Evolutionary conservation across 1,140 invertebrate genomes (phyloP).

Genomic region (Centruroides sculpturatus): DNA sequence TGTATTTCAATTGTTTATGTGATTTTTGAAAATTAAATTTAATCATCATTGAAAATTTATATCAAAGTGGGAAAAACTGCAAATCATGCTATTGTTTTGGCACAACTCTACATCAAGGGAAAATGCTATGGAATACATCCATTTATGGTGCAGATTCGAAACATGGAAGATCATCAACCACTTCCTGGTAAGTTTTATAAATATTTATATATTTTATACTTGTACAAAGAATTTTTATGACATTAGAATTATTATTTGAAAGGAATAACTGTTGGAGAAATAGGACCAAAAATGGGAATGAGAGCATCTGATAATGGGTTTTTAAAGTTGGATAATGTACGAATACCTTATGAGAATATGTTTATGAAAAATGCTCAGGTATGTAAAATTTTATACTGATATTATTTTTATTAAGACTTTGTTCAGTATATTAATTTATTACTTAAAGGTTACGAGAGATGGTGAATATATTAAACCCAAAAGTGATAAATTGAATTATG

Average conservation of each 20-base stretch:
- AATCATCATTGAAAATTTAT: neutral
- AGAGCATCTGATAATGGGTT: constrained; percentile 83
- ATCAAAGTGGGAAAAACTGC: constrained; percentile 72
- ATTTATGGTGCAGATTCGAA: constrained; percentile 79
- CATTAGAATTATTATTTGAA: constrained; percentile 8
- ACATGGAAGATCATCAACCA: constrained; percentile 71
- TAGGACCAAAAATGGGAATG: constrained; percentile 83
- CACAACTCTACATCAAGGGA: constrained; percentile 72
- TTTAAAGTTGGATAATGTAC: constrained; percentile 51
- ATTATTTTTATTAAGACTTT: too few relatives aligned
- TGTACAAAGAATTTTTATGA: neutral
- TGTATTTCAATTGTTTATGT: constrained; percentile 20
- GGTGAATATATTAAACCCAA: constrained; percentile 74
- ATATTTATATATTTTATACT: neutral
- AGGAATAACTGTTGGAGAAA: constrained; percentile 84
- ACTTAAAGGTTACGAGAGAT: constrained; percentile 43
- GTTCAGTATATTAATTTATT: neutral
- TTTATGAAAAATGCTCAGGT: constrained; percentile 84
- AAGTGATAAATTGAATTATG: constrained; percentile 75
- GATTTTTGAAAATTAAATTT: neutral
- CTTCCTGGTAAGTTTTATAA: constrained; percentile 42
- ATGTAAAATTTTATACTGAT: neutral
- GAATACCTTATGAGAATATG: constrained; percentile 77
- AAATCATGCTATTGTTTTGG: constrained; percentile 72
- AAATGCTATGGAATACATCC: constrained; percentile 75